These are phyloP conservation scores for Narcine bancroftii DNA, from an alignment of 2,113 vertebrate species.

Conservation along the genomic window DNA sequence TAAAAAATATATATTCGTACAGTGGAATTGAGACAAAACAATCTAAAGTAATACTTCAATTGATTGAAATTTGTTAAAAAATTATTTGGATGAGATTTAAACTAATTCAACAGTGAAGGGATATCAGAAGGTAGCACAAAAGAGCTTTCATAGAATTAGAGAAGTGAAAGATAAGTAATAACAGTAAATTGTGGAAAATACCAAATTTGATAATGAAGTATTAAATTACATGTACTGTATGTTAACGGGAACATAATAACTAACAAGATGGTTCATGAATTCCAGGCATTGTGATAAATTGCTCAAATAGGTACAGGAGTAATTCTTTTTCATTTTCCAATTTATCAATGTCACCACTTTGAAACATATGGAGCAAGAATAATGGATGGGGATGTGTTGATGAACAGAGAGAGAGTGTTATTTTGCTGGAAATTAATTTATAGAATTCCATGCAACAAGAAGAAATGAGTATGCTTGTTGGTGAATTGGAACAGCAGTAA, in stretches of 20 bases:
- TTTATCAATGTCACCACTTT: not conserved
- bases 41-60: not conserved
- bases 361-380: not conserved
- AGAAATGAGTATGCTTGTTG: not conserved
- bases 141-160: not conserved
- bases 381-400: not conserved
- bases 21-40: not conserved
- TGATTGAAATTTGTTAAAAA: not conserved
- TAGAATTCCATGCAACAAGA: not conserved
- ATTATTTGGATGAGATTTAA: not conserved
- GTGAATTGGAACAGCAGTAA: not conserved
- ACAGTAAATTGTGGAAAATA: not conserved
- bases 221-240: not conserved
- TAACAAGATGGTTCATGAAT: not conserved
- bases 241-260: not conserved
- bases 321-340: not conserved
- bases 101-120: not conserved
- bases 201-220: not conserved
- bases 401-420: not conserved
- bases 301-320: not conserved
- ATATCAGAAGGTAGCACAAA: not conserved
- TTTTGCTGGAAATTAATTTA: not conserved
- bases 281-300: not conserved
- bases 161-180: not conserved
- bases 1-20: not conserved